These are phyloP conservation scores for Noctua pronuba DNA, from an alignment of 2,888 invertebrate species.

Conservation along the genomic window DNA sequence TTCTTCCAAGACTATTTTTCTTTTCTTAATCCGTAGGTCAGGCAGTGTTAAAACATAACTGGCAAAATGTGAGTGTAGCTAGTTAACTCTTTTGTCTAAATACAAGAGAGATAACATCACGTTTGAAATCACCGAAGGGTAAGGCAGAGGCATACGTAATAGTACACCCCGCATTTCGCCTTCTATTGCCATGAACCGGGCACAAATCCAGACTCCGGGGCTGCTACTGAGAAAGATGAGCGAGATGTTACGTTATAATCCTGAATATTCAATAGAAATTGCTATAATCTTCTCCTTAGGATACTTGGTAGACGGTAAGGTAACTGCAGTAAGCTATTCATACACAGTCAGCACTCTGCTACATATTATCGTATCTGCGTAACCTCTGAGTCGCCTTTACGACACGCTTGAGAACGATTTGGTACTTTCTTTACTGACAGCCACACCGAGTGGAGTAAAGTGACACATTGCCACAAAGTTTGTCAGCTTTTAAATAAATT, in stretches of 20 bases:
- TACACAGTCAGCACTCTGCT: not conserved
- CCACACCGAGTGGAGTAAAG: not conserved
- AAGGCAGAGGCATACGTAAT: not conserved
- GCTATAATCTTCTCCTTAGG: not conserved
- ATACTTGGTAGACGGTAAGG: not conserved
- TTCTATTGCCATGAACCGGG: not conserved
- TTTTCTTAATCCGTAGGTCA: not conserved
- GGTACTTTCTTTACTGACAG: constrained; percentile 15
- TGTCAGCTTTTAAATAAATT: constrained; percentile 19
- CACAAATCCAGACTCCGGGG: not conserved
- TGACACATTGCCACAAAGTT: constrained; percentile 8
- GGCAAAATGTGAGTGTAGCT: not conserved
- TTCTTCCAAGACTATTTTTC: not conserved
- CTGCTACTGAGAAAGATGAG: not conserved
- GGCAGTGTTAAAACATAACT: not conserved
- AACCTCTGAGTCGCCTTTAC: constrained; percentile 1
- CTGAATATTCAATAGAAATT: not conserved
- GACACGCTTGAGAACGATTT: constrained; percentile 24
- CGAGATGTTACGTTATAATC: not conserved
- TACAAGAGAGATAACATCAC: not conserved
- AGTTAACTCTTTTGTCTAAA: not conserved
- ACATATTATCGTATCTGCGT: constrained; percentile 5
- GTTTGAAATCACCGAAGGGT: not conserved
- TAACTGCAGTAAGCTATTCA: not conserved
- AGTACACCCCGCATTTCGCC: not conserved